A percentile compares a stretch with the other conserved stretches of the same genome.
Conservation (phyloP, 2,888 invertebrate species). For the Apomyelois bistriatella region DNA sequence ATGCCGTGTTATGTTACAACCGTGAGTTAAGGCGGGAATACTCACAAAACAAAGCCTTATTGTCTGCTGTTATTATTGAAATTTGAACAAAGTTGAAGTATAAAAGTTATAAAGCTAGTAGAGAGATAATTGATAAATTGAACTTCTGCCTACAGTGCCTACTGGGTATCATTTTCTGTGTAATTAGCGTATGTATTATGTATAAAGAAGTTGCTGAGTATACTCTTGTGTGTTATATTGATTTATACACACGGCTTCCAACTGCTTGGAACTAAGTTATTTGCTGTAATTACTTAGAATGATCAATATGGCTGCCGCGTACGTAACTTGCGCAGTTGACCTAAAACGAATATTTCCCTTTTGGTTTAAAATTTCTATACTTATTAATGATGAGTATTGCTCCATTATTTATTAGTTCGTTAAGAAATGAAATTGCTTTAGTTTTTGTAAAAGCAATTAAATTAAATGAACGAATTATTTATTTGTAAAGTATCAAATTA, state of each 20-base stretch:
- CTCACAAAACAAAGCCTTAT: slow-evolving; percentile 11
- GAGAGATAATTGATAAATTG: slow-evolving; percentile 44
- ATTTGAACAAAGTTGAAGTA: slow-evolving; percentile 15
- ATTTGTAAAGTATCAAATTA: too few relatives aligned
- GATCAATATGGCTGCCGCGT: slow-evolving; percentile 31
- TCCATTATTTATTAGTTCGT: too few relatives aligned
- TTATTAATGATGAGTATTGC: neutral
- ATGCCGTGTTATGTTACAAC: too few relatives aligned
- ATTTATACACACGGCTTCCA: slow-evolving; percentile 41
- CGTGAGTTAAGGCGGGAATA: neutral
- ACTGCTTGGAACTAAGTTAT: slow-evolving; percentile 52
- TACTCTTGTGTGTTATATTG: slow-evolving; percentile 53
- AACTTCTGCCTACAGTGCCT: slow-evolving; percentile 56
- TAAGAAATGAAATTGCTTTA: too few relatives aligned
- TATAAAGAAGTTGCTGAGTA: slow-evolving; percentile 35
- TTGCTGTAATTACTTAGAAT: slow-evolving; percentile 57
- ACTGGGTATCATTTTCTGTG: slow-evolving; percentile 49
- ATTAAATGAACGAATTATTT: too few relatives aligned
- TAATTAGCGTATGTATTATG: slow-evolving; percentile 57
- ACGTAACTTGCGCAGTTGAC: slow-evolving; percentile 25
- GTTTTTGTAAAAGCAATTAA: too few relatives aligned
- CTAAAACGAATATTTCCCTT: slow-evolving; percentile 21
- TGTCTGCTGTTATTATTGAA: slow-evolving; percentile 21
- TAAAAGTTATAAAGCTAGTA: slow-evolving; percentile 26
- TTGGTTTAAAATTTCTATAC: neutral